Base-by-base conservation (phyloP, 2,888 invertebrate genomes). In the Chrysolina haemoptera region DNA sequence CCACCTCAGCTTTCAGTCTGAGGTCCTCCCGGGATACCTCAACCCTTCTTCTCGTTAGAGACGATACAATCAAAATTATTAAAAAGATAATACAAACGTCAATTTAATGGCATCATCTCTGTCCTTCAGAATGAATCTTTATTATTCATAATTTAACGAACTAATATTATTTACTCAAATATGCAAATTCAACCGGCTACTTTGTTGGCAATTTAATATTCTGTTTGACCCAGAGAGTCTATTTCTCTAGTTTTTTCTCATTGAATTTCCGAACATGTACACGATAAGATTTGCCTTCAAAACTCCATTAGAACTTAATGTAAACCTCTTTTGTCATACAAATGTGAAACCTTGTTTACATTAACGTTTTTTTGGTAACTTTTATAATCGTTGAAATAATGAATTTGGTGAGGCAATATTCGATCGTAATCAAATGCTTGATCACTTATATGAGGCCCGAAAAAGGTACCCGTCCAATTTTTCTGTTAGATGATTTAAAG, bases 221-320 rank as follows among this genome's bases (percentile, higher is more conserved):
- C 12, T 43, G 43, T 43, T 43, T 53, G 11, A 22, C 11, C 12
- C 12, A 18, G 12, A 22, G 11, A 53, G 5, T 53, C 20, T 2
- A 53, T 59, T 27, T 35, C 59, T n/a, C 18, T 18, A 50, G 14
- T 6, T 35, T 35, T 27, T n/a, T 27, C 8, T 27, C n/a, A 35
- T 27, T n/a, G 14, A 59, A 35, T 35, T 35, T 16, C n/a, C 14
- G 1, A 27, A 27, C 22, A 27, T 27, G 59, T 27, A 22, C 3
- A 35, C 35, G 35, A 35, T 35, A 35, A 35, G 35, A 35, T 35
- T 16, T 59, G 59, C 59, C 59, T 35, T 27, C 59, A 59, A 27
- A 59, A 59, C 35, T 59, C 59, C 27, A 59, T 59, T 59, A 59
- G 59, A 35, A n/a, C 59, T 27, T 59, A n/a, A 50, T n/a, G 50